Base-by-base conservation (phyloP, 2,797 vertebrate species). In the Hybognathus amarus region DNA sequence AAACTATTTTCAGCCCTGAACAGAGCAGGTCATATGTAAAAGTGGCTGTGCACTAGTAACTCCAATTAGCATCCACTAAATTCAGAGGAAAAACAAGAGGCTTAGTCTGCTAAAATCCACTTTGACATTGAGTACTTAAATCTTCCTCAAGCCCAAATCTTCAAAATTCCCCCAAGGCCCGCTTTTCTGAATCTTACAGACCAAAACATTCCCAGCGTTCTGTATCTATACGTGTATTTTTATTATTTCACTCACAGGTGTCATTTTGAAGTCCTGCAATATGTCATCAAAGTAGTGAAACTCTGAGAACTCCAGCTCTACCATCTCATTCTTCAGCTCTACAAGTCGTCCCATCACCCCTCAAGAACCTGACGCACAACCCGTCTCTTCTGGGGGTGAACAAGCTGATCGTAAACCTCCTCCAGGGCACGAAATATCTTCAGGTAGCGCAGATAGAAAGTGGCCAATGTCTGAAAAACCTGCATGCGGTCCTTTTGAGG, bases 301-400 rank as follows among this genome's bases (percentile, higher is more conserved):
- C 91, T 97, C 96, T 0, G 91, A 94, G 1, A 91, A 88, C 33
- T 96, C 95, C 90, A 97, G 77, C 1, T 93, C 90, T 8, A 97
- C 96, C 95, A 97, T 95, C 82, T 96, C 95, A 0, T 92, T 94
- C 89, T 97, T 97, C 38, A 97, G 83, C 86, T 97, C 96, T 89
- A 97, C 89, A 77, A 97, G 71, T 3, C 96, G 93, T 1, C 96
- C 96, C 70, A 96, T 97, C 76, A 96, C 94, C 0, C 92, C 94
- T 96, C 96, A 63, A 97, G 92, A 4, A 93, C 83, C 0, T 88
- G 91, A 3, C 89, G 94, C 59, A 96, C 93, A 4, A 92, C 88
- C 0, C 83, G 71, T 1, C 92, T 93, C 70, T 96, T 97, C 91
- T 97, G 96, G 0, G 86, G 92, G 59, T 97, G 95, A 68, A 94